Percentiles rank a stretch among this genome's conserved stretches.
Conservation (phyloP, 2,888 invertebrate genomes). For the Lydus trimaculatus region DNA sequence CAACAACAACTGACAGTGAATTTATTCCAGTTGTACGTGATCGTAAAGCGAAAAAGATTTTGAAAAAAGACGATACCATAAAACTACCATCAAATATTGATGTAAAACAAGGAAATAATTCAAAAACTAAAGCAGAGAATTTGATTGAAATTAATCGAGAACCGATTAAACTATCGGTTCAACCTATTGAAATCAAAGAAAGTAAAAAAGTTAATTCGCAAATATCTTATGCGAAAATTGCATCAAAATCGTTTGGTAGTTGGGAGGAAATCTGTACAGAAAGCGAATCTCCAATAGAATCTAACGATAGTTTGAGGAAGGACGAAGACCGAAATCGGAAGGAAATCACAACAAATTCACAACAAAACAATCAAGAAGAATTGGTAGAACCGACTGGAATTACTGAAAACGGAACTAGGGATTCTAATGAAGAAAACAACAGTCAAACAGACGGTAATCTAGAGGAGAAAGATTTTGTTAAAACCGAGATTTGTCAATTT, state of each 20-base stretch:
- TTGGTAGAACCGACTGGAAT: background rate
- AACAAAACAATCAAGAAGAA: no score
- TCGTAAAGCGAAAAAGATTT: constrained; percentile 9
- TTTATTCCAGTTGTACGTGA: background rate
- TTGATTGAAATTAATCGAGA: constrained; percentile 18
- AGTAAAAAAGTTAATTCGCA: constrained; percentile 45
- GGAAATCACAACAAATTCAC: no score
- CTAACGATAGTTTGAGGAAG: no score
- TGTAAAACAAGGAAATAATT: background rate
- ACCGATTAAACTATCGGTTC: constrained; percentile 11
- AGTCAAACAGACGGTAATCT: no score
- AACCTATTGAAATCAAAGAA: constrained; percentile 38
- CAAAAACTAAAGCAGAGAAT: constrained; percentile 6
- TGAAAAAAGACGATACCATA: background rate
- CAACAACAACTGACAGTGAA: background rate
- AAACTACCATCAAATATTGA: background rate
- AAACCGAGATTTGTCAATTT: no score
- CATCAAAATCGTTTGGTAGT: constrained; percentile 33
- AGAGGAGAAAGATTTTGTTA: no score
- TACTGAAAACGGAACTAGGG: no score
- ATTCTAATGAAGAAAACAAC: no score
- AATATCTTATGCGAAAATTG: constrained; percentile 46
- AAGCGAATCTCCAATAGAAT: background rate
- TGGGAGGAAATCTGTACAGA: constrained; percentile 16
- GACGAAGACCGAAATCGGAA: background rate